Percentiles rank a stretch among this genome's conserved stretches.
phyloP scores from a whole-genome alignment of 2,113 vertebrate genomes.

The Solea senegalensis region DNA sequence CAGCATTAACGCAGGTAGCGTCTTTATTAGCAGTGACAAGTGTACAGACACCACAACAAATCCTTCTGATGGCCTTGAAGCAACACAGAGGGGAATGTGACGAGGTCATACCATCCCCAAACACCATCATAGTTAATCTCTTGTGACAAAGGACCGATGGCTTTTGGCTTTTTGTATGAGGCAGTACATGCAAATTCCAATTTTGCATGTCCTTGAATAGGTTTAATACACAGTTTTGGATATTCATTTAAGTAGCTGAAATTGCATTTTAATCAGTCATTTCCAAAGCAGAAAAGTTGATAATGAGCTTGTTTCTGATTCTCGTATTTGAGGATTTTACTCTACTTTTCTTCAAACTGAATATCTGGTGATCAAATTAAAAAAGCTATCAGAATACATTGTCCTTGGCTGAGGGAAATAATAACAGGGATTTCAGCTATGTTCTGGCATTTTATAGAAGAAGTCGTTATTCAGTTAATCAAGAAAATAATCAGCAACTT shows the following conservation, averaged over 20 bases:
- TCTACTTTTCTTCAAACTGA: too few relatives aligned
- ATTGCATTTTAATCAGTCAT: too few relatives aligned
- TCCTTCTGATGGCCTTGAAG: slow-evolving; percentile 48
- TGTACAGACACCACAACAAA: slow-evolving; percentile 47
- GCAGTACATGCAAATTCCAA: background rate
- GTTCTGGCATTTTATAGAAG: background rate
- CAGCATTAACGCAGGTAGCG: slow-evolving; percentile 31
- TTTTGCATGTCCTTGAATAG: slow-evolving; percentile 1
- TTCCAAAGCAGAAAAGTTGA: background rate
- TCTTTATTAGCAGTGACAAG: slow-evolving; percentile 58
- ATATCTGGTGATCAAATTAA: too few relatives aligned
- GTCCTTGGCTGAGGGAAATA: too few relatives aligned
- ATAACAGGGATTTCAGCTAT: too few relatives aligned
- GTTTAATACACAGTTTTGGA: background rate
- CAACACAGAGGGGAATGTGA: slow-evolving; percentile 14
- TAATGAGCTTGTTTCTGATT: background rate
- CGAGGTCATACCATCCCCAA: slow-evolving; percentile 33
- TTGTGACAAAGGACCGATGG: slow-evolving; percentile 50
- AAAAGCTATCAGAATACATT: too few relatives aligned
- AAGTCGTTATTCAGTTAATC: background rate
- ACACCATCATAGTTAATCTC: slow-evolving; percentile 46
- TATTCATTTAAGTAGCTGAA: background rate
- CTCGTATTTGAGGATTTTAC: too few relatives aligned
- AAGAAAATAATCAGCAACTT: background rate
- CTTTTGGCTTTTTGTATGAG: slow-evolving; percentile 43